Percentiles rank a stretch among this genome's conserved stretches.
phyloP scores from a whole-genome alignment of 1,140 invertebrate species.

The Zophobas morio region DNA sequence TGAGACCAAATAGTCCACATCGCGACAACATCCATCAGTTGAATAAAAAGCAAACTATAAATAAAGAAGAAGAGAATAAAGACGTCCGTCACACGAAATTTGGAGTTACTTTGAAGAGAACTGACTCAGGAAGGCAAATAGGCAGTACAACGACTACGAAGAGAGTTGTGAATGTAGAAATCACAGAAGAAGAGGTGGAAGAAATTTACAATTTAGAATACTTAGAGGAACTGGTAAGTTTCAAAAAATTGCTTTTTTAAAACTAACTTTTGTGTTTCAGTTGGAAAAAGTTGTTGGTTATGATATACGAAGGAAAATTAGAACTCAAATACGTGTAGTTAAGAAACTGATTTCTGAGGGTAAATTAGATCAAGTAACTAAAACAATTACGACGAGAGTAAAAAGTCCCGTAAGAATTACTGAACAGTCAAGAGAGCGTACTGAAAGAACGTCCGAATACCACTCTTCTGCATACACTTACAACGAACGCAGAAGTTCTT shows the following conservation, averaged over 20 bases:
- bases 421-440: constrained; percentile 43
- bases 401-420: constrained; percentile 25
- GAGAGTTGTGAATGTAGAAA: constrained; percentile 61
- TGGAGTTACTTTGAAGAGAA: constrained; percentile 74
- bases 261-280: constrained; percentile 67
- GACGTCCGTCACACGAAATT: constrained; percentile 72
- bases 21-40: constrained; percentile 51
- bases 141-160: constrained; percentile 61
- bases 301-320: constrained; percentile 80
- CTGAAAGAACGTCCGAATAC: constrained; percentile 51
- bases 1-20: constrained; percentile 61
- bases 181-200: constrained; percentile 73
- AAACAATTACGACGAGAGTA: constrained; percentile 44
- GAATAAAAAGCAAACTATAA: constrained; percentile 9
- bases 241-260: not conserved
- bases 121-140: constrained; percentile 68
- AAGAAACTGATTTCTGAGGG: constrained; percentile 72
- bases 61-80: constrained; percentile 7
- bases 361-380: constrained; percentile 63
- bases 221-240: constrained; percentile 77
- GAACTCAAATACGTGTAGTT: constrained; percentile 80
- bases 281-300: constrained; percentile 82
- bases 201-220: constrained; percentile 79
- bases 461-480: constrained; percentile 50
- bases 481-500: constrained; percentile 55